Conservation (phyloP, 2,888 invertebrate genomes). For the Dryococelus australis region DNA sequence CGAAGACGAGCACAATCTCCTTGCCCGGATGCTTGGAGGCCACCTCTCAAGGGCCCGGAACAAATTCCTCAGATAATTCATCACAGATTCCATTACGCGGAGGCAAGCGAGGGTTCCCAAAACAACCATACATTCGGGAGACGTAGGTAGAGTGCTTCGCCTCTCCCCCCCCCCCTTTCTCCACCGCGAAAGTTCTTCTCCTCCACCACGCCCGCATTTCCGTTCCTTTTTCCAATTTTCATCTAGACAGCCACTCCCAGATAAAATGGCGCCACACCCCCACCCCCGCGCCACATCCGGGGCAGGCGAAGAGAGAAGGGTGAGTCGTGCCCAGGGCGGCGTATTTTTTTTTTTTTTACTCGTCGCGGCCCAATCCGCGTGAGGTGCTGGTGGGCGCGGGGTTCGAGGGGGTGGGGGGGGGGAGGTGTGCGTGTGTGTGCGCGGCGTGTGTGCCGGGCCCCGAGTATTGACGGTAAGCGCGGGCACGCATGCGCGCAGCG, state of each 20-base stretch:
- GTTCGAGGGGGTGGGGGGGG: constrained; percentile 11
- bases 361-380: constrained; percentile 20
- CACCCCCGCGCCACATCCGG: not conserved
- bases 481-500: constrained; percentile 36
- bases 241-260: constrained; percentile 29
- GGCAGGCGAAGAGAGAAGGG: not conserved
- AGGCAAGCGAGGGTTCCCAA: not conserved
- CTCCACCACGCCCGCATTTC: not conserved
- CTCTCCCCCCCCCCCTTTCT: not conserved
- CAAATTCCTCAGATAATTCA: not conserved
- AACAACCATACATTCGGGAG: not conserved
- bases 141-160: constrained; percentile 18
- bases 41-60: too few species aligned
- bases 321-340: not conserved
- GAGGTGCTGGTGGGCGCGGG: not conserved
- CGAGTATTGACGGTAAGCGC: constrained; percentile 39
- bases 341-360: not conserved
- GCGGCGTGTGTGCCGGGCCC: constrained; percentile 27
- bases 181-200: not conserved
- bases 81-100: constrained; percentile 2
- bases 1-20: not conserved
- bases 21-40: not conserved
- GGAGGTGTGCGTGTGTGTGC: constrained; percentile 31
- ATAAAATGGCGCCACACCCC: constrained; percentile 20
- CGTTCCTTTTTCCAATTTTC: constrained; percentile 20